Base-by-base conservation (phyloP, 2,113 vertebrate species). In the Athene noctua region DNA sequence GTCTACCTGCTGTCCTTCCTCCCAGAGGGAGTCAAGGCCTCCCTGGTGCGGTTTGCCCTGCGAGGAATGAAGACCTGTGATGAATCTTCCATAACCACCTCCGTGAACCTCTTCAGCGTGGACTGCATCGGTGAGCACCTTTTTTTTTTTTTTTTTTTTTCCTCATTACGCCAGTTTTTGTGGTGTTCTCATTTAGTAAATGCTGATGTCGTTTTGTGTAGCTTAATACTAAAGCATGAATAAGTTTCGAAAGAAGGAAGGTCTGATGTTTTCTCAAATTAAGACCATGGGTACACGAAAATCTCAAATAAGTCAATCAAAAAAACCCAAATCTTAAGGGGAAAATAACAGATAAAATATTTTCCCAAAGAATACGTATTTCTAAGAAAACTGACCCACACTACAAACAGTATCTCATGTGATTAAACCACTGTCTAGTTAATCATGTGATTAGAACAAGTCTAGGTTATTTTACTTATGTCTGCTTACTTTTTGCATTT, bases 1-100 rank as follows among this genome's bases (percentile, higher is more conserved):
- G 57, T 98, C 87, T 99, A 99, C 97, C 94, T 99, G 80, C 6
- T 97, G 1, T 99, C 99, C 47, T 98, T 99, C 5, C 98, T 99
- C 51, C 99, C 99, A 1, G 97, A 98, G 46, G 96, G 55, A 9
- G 66, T 99, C 80, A 99, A 99, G 96, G 92, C 96, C 44, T 90
- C 95, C 71, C n/a, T 99, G 40, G 92, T 98, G 86, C 97, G 79
- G 52, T 97, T 98, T 81, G 55, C 40, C 2, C 86, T 99, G 32
- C 82, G 96, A 5, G 77, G 96, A 15, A 95, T 98, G 62, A 96
- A 90, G 47, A 70, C 92, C 25, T 94, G 98, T 34, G 98, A 98
- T 62, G 97, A 96, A 54, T 81, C 95, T 40, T 96, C 97, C 2
- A 40, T 99, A 65, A 92, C 94, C 5, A 98, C 99, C 4, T 92